Percentiles rank a stretch among this genome's conserved stretches.
phyloP scores from a whole-genome alignment of 2,113 vertebrate species.

The Emberiza fucata region DNA sequence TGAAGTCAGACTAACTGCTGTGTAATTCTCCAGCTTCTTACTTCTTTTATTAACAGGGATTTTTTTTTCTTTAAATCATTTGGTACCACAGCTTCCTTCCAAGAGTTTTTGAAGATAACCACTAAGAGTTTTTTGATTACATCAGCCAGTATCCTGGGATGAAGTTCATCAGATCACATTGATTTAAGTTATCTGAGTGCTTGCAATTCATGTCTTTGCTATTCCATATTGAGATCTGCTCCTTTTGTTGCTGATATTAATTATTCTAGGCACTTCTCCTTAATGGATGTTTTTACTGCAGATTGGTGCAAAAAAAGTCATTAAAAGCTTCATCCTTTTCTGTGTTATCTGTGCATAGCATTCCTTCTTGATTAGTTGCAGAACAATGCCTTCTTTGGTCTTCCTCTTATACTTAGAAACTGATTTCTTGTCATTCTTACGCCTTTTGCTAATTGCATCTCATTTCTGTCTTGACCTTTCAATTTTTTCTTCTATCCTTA shows the following conservation, averaged over 20 bases:
- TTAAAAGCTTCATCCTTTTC: constrained; percentile 27
- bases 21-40: neutral
- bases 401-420: neutral
- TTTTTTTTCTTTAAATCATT: neutral
- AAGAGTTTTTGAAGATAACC: neutral
- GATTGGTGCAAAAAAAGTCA: constrained; percentile 17
- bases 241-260: constrained; percentile 35
- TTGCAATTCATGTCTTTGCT: neutral
- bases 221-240: neutral
- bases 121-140: constrained; percentile 1
- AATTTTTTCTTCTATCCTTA: neutral
- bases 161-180: constrained; percentile 19
- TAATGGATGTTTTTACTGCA: constrained; percentile 36
- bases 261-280: constrained; percentile 20
- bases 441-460: constrained; percentile 32
- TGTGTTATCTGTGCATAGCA: constrained; percentile 22
- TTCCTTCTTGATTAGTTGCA: constrained; percentile 36
- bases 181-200: constrained; percentile 6
- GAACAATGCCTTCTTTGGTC: constrained; percentile 31
- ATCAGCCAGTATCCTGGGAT: neutral
- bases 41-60: neutral
- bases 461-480: constrained; percentile 34
- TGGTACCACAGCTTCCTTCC: neutral
- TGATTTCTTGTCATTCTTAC: constrained; percentile 33
- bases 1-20: neutral